Percentiles rank a stretch among this genome's conserved stretches.
These are phyloP conservation scores for Meles meles DNA, from an alignment of 2,113 vertebrate genomes.

Conservation along the genomic window DNA sequence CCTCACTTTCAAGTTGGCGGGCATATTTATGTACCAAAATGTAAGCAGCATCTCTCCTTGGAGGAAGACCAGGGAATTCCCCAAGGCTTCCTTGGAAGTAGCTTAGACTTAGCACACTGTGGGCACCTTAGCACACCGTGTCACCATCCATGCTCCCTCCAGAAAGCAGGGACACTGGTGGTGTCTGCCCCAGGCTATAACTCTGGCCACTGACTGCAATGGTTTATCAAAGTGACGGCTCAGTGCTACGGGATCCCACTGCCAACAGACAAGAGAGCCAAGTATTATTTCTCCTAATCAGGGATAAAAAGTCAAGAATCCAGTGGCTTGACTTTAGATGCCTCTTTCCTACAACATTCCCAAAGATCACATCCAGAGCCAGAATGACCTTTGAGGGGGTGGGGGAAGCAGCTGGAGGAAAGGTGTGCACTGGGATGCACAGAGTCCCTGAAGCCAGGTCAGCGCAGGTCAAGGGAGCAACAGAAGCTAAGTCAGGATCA, in stretches of 20 bases:
- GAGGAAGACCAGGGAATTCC: neutral
- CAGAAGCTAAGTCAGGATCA: neutral
- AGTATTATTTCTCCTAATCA: constrained; percentile 47
- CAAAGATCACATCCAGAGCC: neutral
- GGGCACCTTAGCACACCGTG: neutral
- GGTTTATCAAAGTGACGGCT: constrained; percentile 74
- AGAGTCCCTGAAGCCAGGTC: neutral
- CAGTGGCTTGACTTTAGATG: constrained; percentile 51
- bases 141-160: neutral
- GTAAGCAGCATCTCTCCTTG: neutral
- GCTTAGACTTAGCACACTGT: neutral
- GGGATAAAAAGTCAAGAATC: constrained; percentile 43
- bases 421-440: neutral
- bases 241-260: constrained; percentile 45
- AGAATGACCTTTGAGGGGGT: neutral
- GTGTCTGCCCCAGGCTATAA: neutral
- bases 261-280: constrained; percentile 65
- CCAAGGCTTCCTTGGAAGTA: neutral
- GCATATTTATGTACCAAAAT: neutral
- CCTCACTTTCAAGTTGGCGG: neutral
- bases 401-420: neutral
- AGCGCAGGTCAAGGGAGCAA: neutral
- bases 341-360: neutral
- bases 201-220: constrained; percentile 57
- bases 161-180: neutral